Base-by-base conservation (phyloP, 2,113 vertebrate genomes). In the Carollia perspicillata region DNA sequence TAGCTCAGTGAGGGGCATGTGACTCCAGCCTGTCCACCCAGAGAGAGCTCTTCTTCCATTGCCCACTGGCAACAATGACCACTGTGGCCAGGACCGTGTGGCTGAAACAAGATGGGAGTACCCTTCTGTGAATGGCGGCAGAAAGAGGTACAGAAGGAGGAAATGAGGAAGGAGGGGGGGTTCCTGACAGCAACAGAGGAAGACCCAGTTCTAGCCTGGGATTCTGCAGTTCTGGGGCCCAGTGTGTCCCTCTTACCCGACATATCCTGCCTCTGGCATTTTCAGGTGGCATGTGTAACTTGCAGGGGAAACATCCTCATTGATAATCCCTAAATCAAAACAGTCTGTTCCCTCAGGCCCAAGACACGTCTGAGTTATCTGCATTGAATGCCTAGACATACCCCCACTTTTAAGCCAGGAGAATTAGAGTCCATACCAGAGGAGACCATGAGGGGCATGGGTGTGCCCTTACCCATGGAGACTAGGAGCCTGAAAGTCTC, bases 401-500 rank as follows among this genome's bases (percentile, higher is more conserved):
- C 13, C 0, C 12, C 49, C 4, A 40, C 42, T 63, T 84, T 71
- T 33, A 71, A 85, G n/a, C 17, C 58, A 85, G 63, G 42, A 87
- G 75, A 71, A 53, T 23, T 12, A 66, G 69, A 66, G 37, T 49
- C 23, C 14, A 16, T 60, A 5, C 22, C n/a, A 6, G 28, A 13
- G 13, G 13, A 44, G 68, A 65, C 2, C 18, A 22, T 8, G 2
- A 28, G 51, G 75, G 75, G 35, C 13, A 53, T 0, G 1, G 33
- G 17, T 14, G 40, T 35, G 22, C 63, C 49, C 86, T 96, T 78
- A 86, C 85, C 89, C 63, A 95, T 28, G 16, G 92, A 92, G 18
- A 90, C 68, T 40, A 97, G 94, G 17, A 94, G 88, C 13, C 69
- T 0, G 0, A 90, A 90, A 37, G 85, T 90, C 58, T 95, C 80